Base-by-base conservation (phyloP, 1,140 invertebrate species). In the Rhopalosiphum padi region DNA sequence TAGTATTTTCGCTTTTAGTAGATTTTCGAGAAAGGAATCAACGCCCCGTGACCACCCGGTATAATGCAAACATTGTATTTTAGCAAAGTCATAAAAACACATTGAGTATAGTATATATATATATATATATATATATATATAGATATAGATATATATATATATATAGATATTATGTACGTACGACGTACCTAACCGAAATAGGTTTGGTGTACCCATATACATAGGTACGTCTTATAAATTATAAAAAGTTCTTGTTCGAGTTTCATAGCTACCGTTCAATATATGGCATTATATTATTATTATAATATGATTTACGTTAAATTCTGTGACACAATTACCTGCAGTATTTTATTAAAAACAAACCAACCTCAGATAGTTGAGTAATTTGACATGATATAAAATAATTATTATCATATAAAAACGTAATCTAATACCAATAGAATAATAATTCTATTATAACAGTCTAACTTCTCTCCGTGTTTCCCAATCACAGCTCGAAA, bases 61-160 rank as follows among this genome's bases (percentile, higher is more conserved):
- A 51, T 93, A 93, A 93, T 93, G 82, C 91, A 93, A 93, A 93
- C 91, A 93, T 86, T 86, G 91, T 93, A 83, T 86, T 86, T 85
- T 93, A 83, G 82, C 21, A 86, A 85, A 93, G 91, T 93, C 91
- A 35, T 93, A 93, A 93, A 93, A 93, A 93, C 82, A 7, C 46
- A 43, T 92, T 35, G 43, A 77, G 48, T n/a, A 23, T 51, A 48
- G 43, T 83, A 85, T 91, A 46, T 46, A 90, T 18, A 89, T 7
- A 2, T 88, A n/a, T n/a, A n/a, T n/a, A n/a, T n/a, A n/a, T n/a
- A n/a, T n/a, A n/a, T n/a, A n/a, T n/a, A n/a, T n/a, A n/a, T n/a
- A n/a, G n/a, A n/a, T n/a, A n/a, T n/a, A n/a, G n/a, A n/a, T n/a
- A n/a, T n/a, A n/a, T n/a, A 55, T 15, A 43, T 60, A 90, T 18